These are phyloP conservation scores for Lycodopsis pacificus DNA, from an alignment of 2,797 vertebrate genomes.

Conservation along the genomic window DNA sequence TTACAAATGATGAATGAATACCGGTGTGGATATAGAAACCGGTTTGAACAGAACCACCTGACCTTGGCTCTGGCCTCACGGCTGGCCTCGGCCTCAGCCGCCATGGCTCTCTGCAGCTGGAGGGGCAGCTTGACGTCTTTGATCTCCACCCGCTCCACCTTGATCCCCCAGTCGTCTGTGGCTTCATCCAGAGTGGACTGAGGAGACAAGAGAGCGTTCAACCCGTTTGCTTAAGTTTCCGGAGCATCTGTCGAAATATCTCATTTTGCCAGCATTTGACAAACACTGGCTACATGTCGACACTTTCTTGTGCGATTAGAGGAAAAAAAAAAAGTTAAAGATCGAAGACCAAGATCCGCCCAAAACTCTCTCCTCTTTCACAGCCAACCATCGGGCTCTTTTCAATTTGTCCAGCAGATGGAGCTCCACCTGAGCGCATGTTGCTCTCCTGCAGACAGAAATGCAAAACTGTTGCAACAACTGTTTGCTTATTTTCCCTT, in stretches of 20 bases:
- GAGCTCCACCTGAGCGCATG: background rate
- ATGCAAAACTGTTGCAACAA: background rate
- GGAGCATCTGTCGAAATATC: background rate
- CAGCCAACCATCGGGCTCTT: background rate
- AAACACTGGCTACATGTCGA: background rate
- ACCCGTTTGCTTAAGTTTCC: background rate
- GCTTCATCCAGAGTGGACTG: conserved; percentile 91
- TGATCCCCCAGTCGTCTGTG: conserved; percentile 96
- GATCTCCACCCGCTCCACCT: conserved; percentile 98
- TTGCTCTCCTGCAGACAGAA: background rate
- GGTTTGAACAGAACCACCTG: background rate
- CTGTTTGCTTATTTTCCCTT: background rate
- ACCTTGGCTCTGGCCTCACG: conserved; percentile 97
- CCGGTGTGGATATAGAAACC: background rate
- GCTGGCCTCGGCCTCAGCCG: conserved; percentile 94
- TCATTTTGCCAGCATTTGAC: background rate
- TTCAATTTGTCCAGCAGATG: conserved; percentile 56
- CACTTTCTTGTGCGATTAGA: background rate
- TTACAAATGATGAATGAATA: background rate
- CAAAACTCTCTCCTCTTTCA: background rate
- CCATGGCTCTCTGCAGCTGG: conserved; percentile 98
- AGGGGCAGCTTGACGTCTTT: conserved; percentile 95
- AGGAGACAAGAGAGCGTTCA: conserved; percentile 6
- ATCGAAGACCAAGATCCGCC: too few species aligned
- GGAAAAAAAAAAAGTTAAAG: background rate